phyloP scores from a whole-genome alignment of 2,888 invertebrate species.

The Ametastegia equiseti region DNA sequence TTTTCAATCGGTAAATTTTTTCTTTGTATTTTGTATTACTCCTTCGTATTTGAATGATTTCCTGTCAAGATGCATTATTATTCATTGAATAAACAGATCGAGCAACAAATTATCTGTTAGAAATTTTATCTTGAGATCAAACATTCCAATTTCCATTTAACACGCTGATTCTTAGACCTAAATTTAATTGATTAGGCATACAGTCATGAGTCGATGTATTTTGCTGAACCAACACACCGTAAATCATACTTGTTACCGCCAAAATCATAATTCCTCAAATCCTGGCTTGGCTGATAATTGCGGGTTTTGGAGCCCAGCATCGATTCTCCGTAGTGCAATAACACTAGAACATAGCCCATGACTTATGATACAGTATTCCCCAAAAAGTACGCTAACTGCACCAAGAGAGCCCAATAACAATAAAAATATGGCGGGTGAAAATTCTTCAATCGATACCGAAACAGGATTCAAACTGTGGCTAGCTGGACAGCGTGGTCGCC shows the following conservation, averaged over 20 bases:
- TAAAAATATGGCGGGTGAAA: slow-evolving; percentile 63
- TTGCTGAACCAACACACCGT: too few relatives aligned
- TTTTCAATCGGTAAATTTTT: too few relatives aligned
- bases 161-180: neutral
- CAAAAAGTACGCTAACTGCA: neutral
- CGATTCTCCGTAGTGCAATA: neutral
- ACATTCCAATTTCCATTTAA: neutral
- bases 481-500: slow-evolving; percentile 64
- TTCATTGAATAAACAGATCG: slow-evolving; percentile 9
- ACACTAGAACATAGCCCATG: neutral
- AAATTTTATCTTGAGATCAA: neutral
- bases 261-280: neutral
- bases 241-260: too few relatives aligned
- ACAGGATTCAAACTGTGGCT: slow-evolving; percentile 63
- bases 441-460: slow-evolving; percentile 64
- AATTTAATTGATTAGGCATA: too few relatives aligned
- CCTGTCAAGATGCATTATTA: neutral
- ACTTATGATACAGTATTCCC: neutral
- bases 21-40: neutral
- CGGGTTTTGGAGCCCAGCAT: neutral
- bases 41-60: neutral
- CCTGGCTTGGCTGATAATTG: neutral
- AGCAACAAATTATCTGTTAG: slow-evolving; percentile 19
- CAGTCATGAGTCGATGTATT: too few relatives aligned
- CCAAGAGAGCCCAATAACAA: slow-evolving; percentile 55